phyloP scores from a whole-genome alignment of 2,888 invertebrate species.

The Serripes groenlandicus region DNA sequence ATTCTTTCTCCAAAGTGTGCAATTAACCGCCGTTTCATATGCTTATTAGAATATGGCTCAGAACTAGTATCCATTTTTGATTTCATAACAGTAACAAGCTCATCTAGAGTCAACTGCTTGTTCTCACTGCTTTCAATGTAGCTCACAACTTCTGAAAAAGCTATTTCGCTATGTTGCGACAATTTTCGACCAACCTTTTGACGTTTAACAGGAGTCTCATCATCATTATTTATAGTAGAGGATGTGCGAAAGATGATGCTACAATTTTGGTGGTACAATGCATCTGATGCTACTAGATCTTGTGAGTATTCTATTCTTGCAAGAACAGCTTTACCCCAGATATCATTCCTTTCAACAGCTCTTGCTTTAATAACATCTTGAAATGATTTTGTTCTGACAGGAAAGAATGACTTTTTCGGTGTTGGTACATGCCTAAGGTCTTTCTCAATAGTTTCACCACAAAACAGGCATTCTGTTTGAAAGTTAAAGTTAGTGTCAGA shows the following conservation, averaged over 20 bases:
- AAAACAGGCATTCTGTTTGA: slow-evolving; percentile 32
- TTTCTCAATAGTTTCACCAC: slow-evolving; percentile 23
- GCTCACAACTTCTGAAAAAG: too few species aligned
- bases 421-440: background rate
- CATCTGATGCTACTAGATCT: slow-evolving; percentile 68
- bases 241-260: slow-evolving; percentile 61
- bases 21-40: slow-evolving; percentile 42
- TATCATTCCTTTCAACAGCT: slow-evolving; percentile 24
- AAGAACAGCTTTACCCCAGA: slow-evolving; percentile 30
- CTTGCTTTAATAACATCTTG: slow-evolving; percentile 11
- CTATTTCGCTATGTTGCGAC: background rate
- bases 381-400: slow-evolving; percentile 23
- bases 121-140: too few species aligned
- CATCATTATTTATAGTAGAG: background rate
- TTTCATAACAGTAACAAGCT: too few species aligned
- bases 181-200: slow-evolving; percentile 7
- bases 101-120: too few species aligned
- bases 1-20: too few species aligned
- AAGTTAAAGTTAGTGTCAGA: too few species aligned
- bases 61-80: too few species aligned
- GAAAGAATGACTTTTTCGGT: background rate
- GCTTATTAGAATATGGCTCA: too few species aligned
- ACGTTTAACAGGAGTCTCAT: background rate
- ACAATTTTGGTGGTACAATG: slow-evolving; percentile 66
- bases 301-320: slow-evolving; percentile 36